Percentiles rank a stretch among this genome's conserved stretches.
These are phyloP conservation scores for Prionailurus viverrinus DNA, from an alignment of 2,113 vertebrate species.

Conservation along the genomic window DNA sequence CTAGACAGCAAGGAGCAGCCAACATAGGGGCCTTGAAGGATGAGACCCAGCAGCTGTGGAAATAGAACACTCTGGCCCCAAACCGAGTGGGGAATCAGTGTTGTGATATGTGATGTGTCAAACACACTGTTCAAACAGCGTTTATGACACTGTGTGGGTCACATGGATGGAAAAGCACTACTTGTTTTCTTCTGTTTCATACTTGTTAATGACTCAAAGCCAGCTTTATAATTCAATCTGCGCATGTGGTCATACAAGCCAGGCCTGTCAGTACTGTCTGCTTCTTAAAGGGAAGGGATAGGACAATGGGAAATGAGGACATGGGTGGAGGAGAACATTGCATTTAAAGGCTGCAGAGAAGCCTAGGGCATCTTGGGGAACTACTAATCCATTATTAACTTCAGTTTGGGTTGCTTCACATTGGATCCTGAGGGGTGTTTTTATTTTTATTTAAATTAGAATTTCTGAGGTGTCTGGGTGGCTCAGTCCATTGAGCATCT, in stretches of 20 bases:
- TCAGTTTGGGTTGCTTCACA: not conserved
- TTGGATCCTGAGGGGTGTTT: not conserved
- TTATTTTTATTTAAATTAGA: conserved; percentile 31
- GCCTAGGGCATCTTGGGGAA: not conserved
- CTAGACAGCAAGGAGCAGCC: not conserved
- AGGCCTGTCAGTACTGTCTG: not conserved
- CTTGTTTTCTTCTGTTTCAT: not conserved
- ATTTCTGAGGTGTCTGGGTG: not conserved
- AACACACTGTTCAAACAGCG: not conserved
- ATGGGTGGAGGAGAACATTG: not conserved
- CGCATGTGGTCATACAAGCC: not conserved
- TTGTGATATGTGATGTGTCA: not conserved
- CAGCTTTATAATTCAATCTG: not conserved
- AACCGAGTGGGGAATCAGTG: not conserved
- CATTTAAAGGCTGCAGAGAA: not conserved
- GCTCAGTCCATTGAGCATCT: too few species aligned
- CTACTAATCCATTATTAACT: not conserved
- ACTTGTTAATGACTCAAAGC: conserved; percentile 18
- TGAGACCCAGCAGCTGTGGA: not conserved
- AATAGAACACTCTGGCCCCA: not conserved
- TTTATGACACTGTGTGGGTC: not conserved
- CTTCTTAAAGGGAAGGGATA: not conserved
- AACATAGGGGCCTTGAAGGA: not conserved
- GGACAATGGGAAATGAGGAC: too few species aligned
- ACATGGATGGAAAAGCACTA: not conserved